Base-by-base conservation (phyloP, 2,797 vertebrate genomes). In the Lepilemur ruficaudatus region DNA sequence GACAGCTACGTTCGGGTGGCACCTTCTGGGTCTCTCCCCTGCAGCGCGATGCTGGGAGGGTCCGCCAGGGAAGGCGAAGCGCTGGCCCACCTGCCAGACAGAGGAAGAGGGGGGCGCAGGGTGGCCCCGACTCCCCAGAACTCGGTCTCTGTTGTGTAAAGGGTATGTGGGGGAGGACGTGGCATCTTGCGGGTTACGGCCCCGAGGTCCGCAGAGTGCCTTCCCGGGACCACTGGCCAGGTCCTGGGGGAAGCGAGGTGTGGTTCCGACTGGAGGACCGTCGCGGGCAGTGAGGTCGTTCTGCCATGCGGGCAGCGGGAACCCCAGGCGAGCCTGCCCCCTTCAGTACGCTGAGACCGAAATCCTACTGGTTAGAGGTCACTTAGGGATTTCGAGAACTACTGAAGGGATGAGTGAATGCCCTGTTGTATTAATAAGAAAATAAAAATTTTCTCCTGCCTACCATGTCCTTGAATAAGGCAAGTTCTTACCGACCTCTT, bases 1-100 rank as follows among this genome's bases (percentile, higher is more conserved):
- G 0, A 10, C 14, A 4, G 4, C 0, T 41, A 1, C 1, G 1
- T 25, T 14, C 0, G 2, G 14, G 28, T 25, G 28, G 18, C 63
- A 0, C 0, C 10, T 50, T 0, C 17, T 22, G 65, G 69, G 43
- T 52, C n/a, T n/a, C 6, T 10, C 0, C 0, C 7, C 20, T 0
- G 38, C 46, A 0, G 18, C 7, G 11, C 3, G 18, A 57, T 2
- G 55, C 9, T 2, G 20, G 9, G 9, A 87, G 10, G 9, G 55
- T 78, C 30, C 1, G 38, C 25, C 10, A 25, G 65, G 12, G 72
- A 28, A 23, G 46, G 72, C 17, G 13, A 13, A 10, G 4, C 12
- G 46, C 78, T 14, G 3, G 82, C 57, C 38, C 23, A n/a, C 25
- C 48, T 59, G 69, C 55, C 10, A 4, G 25, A 4, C 10, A 4